A percentile compares a stretch with the other conserved stretches of the same genome.
Conservation (phyloP, 2,797 vertebrate genomes). For the Alca torda region DNA sequence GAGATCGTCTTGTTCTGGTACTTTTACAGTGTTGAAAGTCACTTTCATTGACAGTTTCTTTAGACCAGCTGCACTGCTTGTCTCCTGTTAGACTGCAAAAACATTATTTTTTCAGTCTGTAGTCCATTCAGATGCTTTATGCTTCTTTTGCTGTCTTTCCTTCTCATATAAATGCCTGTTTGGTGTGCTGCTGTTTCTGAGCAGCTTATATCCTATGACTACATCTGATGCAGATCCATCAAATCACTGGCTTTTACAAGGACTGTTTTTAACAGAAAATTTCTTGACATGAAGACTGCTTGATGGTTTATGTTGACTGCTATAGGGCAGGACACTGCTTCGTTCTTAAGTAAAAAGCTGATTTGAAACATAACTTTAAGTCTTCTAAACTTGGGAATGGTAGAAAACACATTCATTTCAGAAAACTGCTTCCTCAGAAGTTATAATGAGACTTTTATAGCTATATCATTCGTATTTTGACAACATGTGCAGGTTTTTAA, state of each 20-base stretch:
- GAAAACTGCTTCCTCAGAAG: background rate
- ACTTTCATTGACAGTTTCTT: background rate
- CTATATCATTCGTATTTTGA: background rate
- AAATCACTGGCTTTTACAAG: background rate
- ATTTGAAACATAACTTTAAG: background rate
- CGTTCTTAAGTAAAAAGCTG: background rate
- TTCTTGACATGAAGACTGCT: background rate
- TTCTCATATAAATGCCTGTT: background rate
- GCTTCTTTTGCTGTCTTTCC: background rate
- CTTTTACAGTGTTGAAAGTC: background rate
- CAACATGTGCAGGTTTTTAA: background rate
- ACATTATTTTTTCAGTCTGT: background rate
- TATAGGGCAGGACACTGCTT: background rate
- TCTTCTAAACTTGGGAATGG: background rate
- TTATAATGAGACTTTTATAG: background rate
- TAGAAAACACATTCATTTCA: background rate
- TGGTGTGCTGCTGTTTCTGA: background rate
- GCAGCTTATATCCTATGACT: background rate
- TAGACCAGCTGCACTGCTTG: background rate
- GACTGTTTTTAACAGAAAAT: background rate
- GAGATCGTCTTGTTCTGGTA: background rate
- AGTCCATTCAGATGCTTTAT: background rate
- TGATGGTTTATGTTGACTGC: background rate
- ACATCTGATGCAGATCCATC: background rate
- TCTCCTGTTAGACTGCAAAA: background rate